phyloP scores from a whole-genome alignment of 2,888 invertebrate genomes.

The Harpalus rufipes region DNA sequence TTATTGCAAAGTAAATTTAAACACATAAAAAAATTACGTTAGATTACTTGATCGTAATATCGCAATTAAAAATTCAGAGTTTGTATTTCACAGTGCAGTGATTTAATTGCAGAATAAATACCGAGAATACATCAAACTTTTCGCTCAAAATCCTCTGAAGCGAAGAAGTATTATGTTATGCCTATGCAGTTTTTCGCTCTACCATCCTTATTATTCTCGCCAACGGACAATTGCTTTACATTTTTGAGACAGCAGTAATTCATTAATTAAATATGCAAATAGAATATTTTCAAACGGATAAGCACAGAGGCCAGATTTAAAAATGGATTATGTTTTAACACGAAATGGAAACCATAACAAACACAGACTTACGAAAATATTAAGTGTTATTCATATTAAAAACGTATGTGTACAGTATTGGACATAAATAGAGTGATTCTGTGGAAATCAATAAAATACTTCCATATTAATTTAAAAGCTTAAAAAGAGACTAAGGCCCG shows the following conservation, averaged over 20 bases:
- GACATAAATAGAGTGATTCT: too few species aligned
- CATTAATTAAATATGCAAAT: slow-evolving; percentile 28
- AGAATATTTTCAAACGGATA: neutral
- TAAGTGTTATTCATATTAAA: too few species aligned
- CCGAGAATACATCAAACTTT: slow-evolving; percentile 21
- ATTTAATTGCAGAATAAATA: slow-evolving; percentile 30
- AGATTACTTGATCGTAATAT: neutral
- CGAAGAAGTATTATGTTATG: slow-evolving; percentile 14
- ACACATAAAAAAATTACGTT: neutral
- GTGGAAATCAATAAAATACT: too few species aligned
- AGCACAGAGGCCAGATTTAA: neutral
- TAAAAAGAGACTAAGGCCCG: too few species aligned
- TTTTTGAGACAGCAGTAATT: neutral
- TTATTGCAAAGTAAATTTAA: neutral
- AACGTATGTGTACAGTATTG: too few species aligned
- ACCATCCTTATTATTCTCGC: slow-evolving; percentile 33
- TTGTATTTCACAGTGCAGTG: slow-evolving; percentile 25
- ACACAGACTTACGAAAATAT: too few species aligned
- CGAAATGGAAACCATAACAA: neutral
- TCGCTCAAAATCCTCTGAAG: slow-evolving; percentile 1
- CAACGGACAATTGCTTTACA: slow-evolving; percentile 11
- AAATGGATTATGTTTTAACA: neutral
- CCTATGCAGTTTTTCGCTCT: slow-evolving; percentile 38
- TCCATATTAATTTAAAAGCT: too few species aligned
- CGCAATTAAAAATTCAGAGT: neutral